Evolutionary conservation across 2,888 invertebrate genomes (phyloP).

Genomic region (Drosophila atripex): DNA sequence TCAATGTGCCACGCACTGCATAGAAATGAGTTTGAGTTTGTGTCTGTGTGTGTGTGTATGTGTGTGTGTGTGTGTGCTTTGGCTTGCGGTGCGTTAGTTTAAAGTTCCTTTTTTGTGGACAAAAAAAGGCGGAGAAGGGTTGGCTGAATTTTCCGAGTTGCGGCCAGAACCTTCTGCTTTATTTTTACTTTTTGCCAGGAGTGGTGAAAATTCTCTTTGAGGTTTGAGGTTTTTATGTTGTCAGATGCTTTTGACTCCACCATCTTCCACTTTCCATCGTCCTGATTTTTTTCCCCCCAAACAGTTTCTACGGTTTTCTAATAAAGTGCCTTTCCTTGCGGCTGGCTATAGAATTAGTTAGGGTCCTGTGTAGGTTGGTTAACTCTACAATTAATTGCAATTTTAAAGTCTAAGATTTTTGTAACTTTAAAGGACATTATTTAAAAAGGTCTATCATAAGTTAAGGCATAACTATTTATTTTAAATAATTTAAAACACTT

Average conservation of each 20-base stretch:
- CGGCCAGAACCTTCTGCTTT: slow-evolving; percentile 13
- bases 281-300: slow-evolving; percentile 7
- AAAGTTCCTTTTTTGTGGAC: slow-evolving; percentile 51
- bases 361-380: slow-evolving; percentile 40
- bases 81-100: slow-evolving; percentile 55
- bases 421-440: neutral
- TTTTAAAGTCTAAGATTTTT: slow-evolving; percentile 47
- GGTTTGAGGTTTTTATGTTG: slow-evolving; percentile 66
- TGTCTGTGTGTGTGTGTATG: slow-evolving; percentile 24
- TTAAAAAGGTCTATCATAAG: too few relatives aligned
- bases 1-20: slow-evolving; percentile 58
- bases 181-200: slow-evolving; percentile 19
- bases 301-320: slow-evolving; percentile 50
- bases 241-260: slow-evolving; percentile 22
- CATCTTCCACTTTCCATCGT: slow-evolving; percentile 11
- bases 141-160: slow-evolving; percentile 27
- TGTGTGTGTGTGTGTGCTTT: slow-evolving; percentile 21
- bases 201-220: slow-evolving; percentile 43
- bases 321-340: slow-evolving; percentile 66
- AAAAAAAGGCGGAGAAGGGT: neutral
- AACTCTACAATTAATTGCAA: slow-evolving; percentile 63
- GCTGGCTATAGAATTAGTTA: too few relatives aligned
- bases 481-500: too few relatives aligned
- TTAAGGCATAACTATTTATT: too few relatives aligned
- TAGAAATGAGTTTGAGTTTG: slow-evolving; percentile 58